Evolutionary conservation across 2,797 vertebrate species (phyloP), one percentile per base, ranked within the genome.

Genomic region (Hyperoplus immaculatus): DNA sequence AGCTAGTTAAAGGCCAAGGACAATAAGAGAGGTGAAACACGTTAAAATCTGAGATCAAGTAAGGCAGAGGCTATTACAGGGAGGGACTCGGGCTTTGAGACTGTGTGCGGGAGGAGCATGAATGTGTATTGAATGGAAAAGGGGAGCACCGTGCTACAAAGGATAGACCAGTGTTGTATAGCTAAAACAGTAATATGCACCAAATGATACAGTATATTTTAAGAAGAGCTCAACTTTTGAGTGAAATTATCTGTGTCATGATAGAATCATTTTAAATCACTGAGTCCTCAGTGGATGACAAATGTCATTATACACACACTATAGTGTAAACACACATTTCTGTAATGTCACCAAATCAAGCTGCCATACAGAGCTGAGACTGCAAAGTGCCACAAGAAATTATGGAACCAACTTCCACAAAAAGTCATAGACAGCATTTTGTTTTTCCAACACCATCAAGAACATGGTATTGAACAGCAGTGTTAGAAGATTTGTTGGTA

Each of bases 31-130:
- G 72, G 71, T 41, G 0, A 71, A 85, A 84, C 87, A 63, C 72
- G 75, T 80, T 87, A 57, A 87, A 90, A 90, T 90, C 66, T 60
- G 21, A 85, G 78, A 88, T 89, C 80, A 85, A 82, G 85, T 51
- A 69, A 85, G 67, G 73, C 77, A 72, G 72, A 82, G 45, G 79
- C 83, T 89, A 88, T 89, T 77, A 84, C 61, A 79, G 68, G 29
- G 2, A 81, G 56, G 60, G 78, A 72, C 71, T 56, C 46, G 83
- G 75, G 77, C 83, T 64, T 79, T 76, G 77, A 79, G 82, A 75
- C 70, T 60, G 75, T 70, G 82, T 82, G 78, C 84, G 77, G 78
- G 77, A 80, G 84, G 73, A 73, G 61, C 42, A 56, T 54, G 62
- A 57, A 65, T 80, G 84, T 71, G 47, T 29, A 42, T 4, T 60